phyloP scores from a whole-genome alignment of 2,113 vertebrate species.

The Carassius gibelio region DNA sequence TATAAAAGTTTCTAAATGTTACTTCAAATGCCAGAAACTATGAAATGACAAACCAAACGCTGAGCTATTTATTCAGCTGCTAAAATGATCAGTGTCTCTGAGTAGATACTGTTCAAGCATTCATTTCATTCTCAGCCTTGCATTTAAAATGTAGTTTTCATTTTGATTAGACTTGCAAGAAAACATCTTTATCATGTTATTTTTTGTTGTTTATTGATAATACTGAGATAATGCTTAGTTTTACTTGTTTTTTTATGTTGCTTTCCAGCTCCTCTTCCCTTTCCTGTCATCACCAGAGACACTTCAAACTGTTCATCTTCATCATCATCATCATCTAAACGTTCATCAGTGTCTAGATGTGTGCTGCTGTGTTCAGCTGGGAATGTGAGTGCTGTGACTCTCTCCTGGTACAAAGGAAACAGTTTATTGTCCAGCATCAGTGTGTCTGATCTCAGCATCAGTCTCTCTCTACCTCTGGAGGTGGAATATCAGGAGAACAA shows the following conservation, averaged over 20 bases:
- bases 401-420: not conserved
- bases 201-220: not conserved
- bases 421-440: no score
- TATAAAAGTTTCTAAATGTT: not conserved
- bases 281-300: not conserved
- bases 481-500: not conserved
- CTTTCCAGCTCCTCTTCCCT: not conserved
- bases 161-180: not conserved
- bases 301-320: not conserved
- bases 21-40: not conserved
- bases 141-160: not conserved
- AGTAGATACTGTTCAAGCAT: not conserved
- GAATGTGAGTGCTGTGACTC: not conserved
- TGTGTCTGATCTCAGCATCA: no score
- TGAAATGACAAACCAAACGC: not conserved
- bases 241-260: not conserved
- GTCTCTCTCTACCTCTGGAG: no score
- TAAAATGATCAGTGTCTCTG: not conserved
- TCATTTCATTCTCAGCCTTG: not conserved
- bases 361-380: accelerated
- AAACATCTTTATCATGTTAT: not conserved
- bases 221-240: not conserved
- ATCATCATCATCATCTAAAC: not conserved
- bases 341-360: not conserved
- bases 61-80: not conserved